These are phyloP conservation scores for Idaea straminata DNA, from an alignment of 2,888 invertebrate species.

Conservation along the genomic window DNA sequence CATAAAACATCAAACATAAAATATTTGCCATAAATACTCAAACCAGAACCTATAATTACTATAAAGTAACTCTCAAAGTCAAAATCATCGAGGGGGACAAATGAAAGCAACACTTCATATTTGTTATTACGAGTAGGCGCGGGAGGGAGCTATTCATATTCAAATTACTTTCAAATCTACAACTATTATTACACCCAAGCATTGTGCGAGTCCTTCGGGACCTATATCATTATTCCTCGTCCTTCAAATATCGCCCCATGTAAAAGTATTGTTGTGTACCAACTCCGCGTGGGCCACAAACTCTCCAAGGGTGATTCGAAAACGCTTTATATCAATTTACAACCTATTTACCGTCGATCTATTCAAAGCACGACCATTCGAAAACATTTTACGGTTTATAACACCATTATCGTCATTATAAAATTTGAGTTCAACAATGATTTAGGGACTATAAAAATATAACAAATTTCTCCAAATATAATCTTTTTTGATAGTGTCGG, in stretches of 20 bases:
- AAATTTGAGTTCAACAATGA: slow-evolving; percentile 40
- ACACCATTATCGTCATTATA: slow-evolving; percentile 44
- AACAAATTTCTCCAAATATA: slow-evolving; percentile 41
- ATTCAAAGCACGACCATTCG: slow-evolving; percentile 56
- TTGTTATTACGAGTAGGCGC: slow-evolving; percentile 75
- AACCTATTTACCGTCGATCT: slow-evolving; percentile 51
- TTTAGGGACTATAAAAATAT: slow-evolving; percentile 49
- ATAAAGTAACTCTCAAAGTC: slow-evolving; percentile 64
- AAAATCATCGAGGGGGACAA: slow-evolving; percentile 64
- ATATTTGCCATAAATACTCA: slow-evolving; percentile 23
- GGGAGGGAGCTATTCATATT: slow-evolving; percentile 78
- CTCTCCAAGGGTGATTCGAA: slow-evolving; percentile 54
- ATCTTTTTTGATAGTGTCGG: slow-evolving; percentile 48
- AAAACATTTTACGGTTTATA: slow-evolving; percentile 57
- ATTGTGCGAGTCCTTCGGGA: slow-evolving; percentile 75
- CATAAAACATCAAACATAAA: slow-evolving; percentile 29
- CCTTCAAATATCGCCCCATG: slow-evolving; percentile 70
- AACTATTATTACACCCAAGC: slow-evolving; percentile 76
- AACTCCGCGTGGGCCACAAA: slow-evolving; percentile 48
- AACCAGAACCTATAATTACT: slow-evolving; percentile 62
- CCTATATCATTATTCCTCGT: slow-evolving; percentile 74
- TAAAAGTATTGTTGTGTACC: slow-evolving; percentile 67
- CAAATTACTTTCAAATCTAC: slow-evolving; percentile 79
- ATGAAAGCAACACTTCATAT: slow-evolving; percentile 77
- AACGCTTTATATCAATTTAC: slow-evolving; percentile 74